Base-by-base conservation (phyloP, 2,113 vertebrate species). In the Zosterops borbonicus region DNA sequence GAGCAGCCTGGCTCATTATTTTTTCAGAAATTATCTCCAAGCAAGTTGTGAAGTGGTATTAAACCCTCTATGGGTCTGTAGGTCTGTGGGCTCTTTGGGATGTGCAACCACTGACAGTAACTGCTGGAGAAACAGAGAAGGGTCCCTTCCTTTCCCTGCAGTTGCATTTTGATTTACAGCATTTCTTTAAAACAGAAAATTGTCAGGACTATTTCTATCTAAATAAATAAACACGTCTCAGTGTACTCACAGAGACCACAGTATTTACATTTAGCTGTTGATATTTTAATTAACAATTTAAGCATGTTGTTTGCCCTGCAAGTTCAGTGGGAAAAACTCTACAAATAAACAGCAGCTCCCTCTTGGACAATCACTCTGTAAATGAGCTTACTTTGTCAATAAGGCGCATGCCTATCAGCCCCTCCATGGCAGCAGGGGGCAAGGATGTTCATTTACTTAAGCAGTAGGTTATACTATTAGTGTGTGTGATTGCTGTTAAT, bases 401-500 rank as follows among this genome's bases (percentile, higher is more conserved):
- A 98, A 97, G 97, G 97, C 94, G 59, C 97, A 98, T 98, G 98
- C 98, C 98, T 98, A 96, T 98, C 98, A 98, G 96, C 94, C 96
- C 96, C 96, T 98, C 93, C 97, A 95, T 90, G 97, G 97, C 98
- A 98, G 97, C 98, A 95, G 98, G 98, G 96, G 97, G 97, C 97
- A 97, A 97, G 96, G 97, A 97, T 98, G 97, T 97, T 98, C 98
- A 98, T 98, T 98, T 98, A 98, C 98, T 98, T 98, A 98, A 98
- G 97, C 98, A 98, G 97, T 98, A 97, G 98, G 97, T 98, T 98
- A 97, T 97, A 98, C 97, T 98, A 98, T 98, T 98, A 98, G 97
- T 88, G 95, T 98, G 96, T 96, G 97, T 97, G 98, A 98, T 98
- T 98, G 98, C 97, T 98, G 97, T 98, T 98, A 98, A 98, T 98